These are phyloP conservation scores for Gymnocypris eckloni DNA, from an alignment of 2,797 vertebrate genomes.

Conservation along the genomic window DNA sequence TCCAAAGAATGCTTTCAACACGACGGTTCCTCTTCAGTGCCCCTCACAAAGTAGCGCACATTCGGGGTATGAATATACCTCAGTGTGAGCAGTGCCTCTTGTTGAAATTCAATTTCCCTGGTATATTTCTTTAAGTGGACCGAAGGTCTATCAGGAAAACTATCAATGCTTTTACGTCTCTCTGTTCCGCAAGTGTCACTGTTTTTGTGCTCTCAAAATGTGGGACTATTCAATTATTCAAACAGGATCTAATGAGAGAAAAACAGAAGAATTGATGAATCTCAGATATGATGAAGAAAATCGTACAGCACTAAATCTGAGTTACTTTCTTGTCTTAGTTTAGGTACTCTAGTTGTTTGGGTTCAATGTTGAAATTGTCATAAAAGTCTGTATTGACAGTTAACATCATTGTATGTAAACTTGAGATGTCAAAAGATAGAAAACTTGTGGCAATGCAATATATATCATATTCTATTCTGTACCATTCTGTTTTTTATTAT, in stretches of 20 bases:
- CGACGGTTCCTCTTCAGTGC: slow-evolving; percentile 74
- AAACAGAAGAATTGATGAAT: slow-evolving; percentile 16
- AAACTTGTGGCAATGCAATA: background rate
- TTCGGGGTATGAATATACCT: slow-evolving; percentile 67
- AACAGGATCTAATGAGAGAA: slow-evolving; percentile 31
- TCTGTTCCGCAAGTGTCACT: slow-evolving; percentile 43
- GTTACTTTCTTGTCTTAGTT: background rate
- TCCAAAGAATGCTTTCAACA: slow-evolving; percentile 74
- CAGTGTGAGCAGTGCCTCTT: slow-evolving; percentile 57
- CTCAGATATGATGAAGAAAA: background rate
- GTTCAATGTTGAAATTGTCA: background rate
- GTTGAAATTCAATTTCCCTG: slow-evolving; percentile 62
- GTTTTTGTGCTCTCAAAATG: slow-evolving; percentile 32
- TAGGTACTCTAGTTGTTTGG: background rate
- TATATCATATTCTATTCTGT: background rate
- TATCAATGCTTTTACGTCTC: slow-evolving; percentile 60
- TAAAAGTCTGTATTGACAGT: background rate
- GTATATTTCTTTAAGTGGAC: slow-evolving; percentile 70
- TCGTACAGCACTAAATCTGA: background rate
- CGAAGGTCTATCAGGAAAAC: slow-evolving; percentile 66
- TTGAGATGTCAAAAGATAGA: background rate
- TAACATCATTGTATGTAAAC: background rate
- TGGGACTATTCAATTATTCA: slow-evolving; percentile 23
- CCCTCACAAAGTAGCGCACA: slow-evolving; percentile 70
- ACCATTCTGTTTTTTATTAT: background rate